Evolutionary conservation across 2,113 vertebrate species (phyloP).

Genomic region (Sinocyclocheilus anshuiensis): DNA sequence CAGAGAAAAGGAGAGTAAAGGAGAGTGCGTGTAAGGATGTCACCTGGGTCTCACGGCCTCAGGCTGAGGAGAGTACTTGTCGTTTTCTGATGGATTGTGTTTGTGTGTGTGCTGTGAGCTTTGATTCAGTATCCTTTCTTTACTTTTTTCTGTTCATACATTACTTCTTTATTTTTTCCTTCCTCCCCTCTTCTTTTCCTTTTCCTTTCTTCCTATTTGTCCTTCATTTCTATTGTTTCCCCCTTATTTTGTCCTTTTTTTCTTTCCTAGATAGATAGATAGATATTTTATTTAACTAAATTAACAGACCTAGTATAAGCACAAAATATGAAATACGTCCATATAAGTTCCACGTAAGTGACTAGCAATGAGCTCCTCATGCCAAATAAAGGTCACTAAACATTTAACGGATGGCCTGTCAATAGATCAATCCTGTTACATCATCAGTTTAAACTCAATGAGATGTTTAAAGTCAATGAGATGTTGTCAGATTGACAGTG

Average conservation of each 20-base stretch:
- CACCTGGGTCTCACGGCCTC: conserved; percentile 28
- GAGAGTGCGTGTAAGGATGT: neutral
- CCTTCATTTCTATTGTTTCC: neutral
- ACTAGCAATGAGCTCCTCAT: conserved; percentile 1
- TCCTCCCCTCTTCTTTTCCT: neutral
- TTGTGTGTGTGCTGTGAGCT: neutral
- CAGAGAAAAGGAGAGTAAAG: neutral
- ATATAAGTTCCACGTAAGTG: neutral
- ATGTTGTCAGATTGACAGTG: conserved; percentile 49
- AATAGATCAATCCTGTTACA: conserved; percentile 65
- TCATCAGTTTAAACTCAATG: conserved; percentile 67
- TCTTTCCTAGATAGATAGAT: too few species aligned
- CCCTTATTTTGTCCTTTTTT: neutral
- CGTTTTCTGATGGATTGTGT: neutral
- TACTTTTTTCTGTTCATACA: neutral
- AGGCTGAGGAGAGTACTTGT: neutral
- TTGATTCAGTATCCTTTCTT: neutral
- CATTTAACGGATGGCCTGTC: conserved; percentile 52
- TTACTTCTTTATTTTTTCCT: neutral
- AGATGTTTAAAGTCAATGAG: conserved; percentile 68
- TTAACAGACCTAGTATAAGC: neutral
- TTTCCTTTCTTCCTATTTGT: too few species aligned
- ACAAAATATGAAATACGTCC: neutral
- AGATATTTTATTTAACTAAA: too few species aligned
- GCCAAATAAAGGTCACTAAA: conserved; percentile 50